Evolutionary conservation across 1,140 invertebrate genomes (phyloP), one percentile per base, ranked within the genome.

Genomic region (Riptortus pedestris): DNA sequence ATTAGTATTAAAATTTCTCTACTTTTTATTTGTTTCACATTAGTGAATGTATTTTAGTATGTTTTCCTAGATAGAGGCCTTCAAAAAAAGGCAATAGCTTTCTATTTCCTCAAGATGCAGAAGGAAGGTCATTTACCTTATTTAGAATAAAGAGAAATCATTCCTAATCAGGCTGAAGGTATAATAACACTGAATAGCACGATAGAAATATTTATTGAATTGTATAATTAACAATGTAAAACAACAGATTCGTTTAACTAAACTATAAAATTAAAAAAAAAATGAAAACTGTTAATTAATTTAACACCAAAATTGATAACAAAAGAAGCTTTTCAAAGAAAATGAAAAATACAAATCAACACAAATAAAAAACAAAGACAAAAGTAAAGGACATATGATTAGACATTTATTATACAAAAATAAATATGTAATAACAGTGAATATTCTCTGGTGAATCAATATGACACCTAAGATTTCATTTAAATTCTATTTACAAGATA

Each of bases 371-470:
- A 7, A 38, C 31, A 38, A 38, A 7, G 5, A 38, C 31, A 38
- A 38, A 38, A 38, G 31, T 7, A 38, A 38, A 14, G 14, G 31
- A 38, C 5, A 38, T 7, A 5, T 14, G 31, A n/a, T n/a, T 14
- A 38, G 31, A 55, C 51, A 24, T 55, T 55, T 55, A 55, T 55
- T 55, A 55, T 55, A 55, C 51, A 55, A 55, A 55, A 55, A 55
- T 55, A 55, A 55, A 55, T 55, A 55, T 55, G 51, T 55, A 24
- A 55, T 55, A 55, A 55, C 51, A 55, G 51, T 55, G 51, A 24
- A 24, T 55, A 55, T 55, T 27, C 20, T 55, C n/a, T 55, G 18
- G 51, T 55, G n/a, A n/a, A n/a, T n/a, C 18, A 55, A 55, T 27
- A 55, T 55, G 20, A 55, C 22, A 24, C 51, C 51, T 55, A 55